Base-by-base conservation (phyloP, 2,797 vertebrate species). In the Darevskia nairensis region DNA sequence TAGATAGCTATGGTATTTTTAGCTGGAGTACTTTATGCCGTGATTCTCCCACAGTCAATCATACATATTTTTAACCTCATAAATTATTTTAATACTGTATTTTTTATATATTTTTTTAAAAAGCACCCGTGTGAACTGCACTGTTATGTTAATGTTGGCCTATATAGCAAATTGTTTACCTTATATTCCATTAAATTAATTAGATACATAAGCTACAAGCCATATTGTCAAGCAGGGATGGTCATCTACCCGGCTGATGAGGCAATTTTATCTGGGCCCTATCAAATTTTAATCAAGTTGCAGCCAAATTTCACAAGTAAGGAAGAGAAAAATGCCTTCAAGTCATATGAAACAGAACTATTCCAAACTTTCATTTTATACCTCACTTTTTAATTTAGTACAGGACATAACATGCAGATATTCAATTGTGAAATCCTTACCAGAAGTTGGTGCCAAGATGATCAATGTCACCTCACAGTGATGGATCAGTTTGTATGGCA, bases 131-230 rank as follows among this genome's bases (percentile, higher is more conserved):
- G 88, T 86, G 88, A 93, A 76, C 3, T 55, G 8, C 55, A 44
- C 50, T 92, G 81, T 93, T n/a, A 29, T 93, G 50, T 80, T 88
- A 88, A 83, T 64, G 86, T 17, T 89, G 82, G 94, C 74, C 85
- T 61, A 84, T 29, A 21, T 50, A 86, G 77, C 1, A 50, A 8
- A 7, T 50, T 78, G 82, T 88, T 88, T 44, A 89, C 39, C n/a
- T 50, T 80, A 32, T n/a, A 80, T 84, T 82, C 50, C 9, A 90
- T 89, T 87, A 50, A 9, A 87, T 46, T 86, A 25, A 39, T 59
- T 86, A 89, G 82, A 82, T 55, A 50, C 50, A 50, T 50, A 93
- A 85, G 66, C 15, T 83, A 75, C 41, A 86, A 46, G 89, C 88
- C 91, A 50, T 35, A 80, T 83, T 76, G 87, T 46, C 84, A 88